phyloP scores from a whole-genome alignment of 1,140 invertebrate genomes.

The Pentalonia nigronervosa region DNA sequence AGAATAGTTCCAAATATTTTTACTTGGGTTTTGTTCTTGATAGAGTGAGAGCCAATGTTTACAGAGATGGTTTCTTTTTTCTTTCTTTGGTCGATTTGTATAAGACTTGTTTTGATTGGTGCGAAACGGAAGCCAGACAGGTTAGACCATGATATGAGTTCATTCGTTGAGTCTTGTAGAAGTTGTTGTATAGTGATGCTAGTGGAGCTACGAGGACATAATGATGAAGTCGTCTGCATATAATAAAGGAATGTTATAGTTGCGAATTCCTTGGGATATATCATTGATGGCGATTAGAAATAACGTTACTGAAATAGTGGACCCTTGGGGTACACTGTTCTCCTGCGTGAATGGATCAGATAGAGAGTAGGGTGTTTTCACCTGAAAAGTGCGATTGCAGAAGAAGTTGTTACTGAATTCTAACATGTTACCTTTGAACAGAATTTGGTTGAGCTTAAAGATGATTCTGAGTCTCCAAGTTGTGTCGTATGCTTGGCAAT shows the following conservation, averaged over 20 bases:
- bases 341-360: background rate
- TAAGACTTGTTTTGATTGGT: background rate
- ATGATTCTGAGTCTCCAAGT: background rate
- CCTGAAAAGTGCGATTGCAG: background rate
- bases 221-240: background rate
- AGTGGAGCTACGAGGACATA: background rate
- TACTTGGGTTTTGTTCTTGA: background rate
- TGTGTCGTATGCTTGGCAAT: background rate
- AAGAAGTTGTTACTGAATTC: background rate
- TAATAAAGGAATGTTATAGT: background rate
- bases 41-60: background rate
- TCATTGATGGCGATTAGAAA: background rate
- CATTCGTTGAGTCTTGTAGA: background rate
- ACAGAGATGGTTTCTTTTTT: background rate
- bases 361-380: background rate
- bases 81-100: background rate
- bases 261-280: background rate
- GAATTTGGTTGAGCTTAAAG: background rate
- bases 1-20: background rate
- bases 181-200: background rate
- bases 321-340: background rate
- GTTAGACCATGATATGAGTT: background rate
- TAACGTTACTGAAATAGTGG: background rate
- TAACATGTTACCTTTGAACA: background rate
- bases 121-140: background rate